These are phyloP conservation scores for Halcyon chelicuti DNA, from an alignment of 2,797 vertebrate genomes.

Conservation along the genomic window DNA sequence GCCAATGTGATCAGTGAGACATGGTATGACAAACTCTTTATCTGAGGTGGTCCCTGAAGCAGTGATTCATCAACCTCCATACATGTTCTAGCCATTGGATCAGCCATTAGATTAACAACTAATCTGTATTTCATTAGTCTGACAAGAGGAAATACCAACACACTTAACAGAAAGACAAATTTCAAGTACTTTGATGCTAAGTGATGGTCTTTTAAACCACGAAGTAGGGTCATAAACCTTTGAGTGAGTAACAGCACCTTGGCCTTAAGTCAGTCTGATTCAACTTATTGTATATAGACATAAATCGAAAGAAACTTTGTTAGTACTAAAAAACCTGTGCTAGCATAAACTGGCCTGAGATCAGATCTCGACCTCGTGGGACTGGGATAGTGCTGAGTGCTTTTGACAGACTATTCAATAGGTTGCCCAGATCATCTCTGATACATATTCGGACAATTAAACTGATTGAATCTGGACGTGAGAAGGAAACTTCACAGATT, in stretches of 20 bases:
- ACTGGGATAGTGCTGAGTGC: background rate
- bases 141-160: background rate
- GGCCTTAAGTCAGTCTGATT: background rate
- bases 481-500: constrained; percentile 26
- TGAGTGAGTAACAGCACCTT: background rate
- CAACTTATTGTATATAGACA: background rate
- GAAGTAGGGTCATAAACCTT: background rate
- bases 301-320: background rate
- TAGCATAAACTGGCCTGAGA: background rate
- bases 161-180: background rate
- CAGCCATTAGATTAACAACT: background rate
- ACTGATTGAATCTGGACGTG: background rate
- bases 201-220: background rate
- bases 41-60: background rate
- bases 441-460: background rate
- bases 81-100: background rate
- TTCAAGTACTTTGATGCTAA: background rate
- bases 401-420: background rate
- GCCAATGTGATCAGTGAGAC: background rate
- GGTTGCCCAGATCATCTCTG: background rate
- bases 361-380: background rate
- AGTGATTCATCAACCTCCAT: background rate
- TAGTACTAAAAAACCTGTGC: background rate
- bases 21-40: background rate
- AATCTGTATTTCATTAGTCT: background rate